phyloP scores from a whole-genome alignment of 2,797 vertebrate species.

The Cuculus canorus region DNA sequence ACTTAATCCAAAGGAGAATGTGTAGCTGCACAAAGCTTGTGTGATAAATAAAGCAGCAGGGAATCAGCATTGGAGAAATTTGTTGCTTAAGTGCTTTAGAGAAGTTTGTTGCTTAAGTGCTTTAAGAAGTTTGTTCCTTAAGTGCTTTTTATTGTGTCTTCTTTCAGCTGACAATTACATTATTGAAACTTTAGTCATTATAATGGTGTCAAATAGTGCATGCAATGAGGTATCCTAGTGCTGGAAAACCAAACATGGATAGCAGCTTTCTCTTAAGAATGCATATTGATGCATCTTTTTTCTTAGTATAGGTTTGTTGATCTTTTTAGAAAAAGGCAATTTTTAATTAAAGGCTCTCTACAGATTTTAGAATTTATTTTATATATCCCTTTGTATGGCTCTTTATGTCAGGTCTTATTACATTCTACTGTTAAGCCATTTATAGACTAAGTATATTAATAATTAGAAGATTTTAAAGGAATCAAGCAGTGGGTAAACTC shows the following conservation, averaged over 20 bases:
- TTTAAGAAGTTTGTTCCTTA: neutral
- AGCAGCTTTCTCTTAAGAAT: neutral
- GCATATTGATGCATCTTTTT: neutral
- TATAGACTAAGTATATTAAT: neutral
- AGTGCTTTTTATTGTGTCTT: neutral
- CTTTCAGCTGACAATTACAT: neutral
- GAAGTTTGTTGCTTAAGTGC: no score
- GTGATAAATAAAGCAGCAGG: neutral
- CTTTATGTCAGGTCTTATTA: neutral
- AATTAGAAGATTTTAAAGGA: neutral
- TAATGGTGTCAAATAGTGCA: neutral
- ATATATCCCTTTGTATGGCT: neutral
- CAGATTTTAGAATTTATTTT: neutral
- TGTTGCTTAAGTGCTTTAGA: neutral
- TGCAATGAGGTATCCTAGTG: neutral
- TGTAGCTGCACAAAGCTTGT: neutral
- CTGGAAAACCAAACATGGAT: neutral
- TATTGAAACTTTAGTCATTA: neutral
- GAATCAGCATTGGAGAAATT: neutral
- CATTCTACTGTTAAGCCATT: neutral
- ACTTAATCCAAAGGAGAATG: neutral
- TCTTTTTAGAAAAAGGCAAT: neutral
- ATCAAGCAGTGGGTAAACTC: neutral
- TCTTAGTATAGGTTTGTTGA: neutral
- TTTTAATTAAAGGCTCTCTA: neutral